These are phyloP conservation scores for Pectinophora gossypiella DNA, from an alignment of 1,140 invertebrate genomes.

Conservation along the genomic window DNA sequence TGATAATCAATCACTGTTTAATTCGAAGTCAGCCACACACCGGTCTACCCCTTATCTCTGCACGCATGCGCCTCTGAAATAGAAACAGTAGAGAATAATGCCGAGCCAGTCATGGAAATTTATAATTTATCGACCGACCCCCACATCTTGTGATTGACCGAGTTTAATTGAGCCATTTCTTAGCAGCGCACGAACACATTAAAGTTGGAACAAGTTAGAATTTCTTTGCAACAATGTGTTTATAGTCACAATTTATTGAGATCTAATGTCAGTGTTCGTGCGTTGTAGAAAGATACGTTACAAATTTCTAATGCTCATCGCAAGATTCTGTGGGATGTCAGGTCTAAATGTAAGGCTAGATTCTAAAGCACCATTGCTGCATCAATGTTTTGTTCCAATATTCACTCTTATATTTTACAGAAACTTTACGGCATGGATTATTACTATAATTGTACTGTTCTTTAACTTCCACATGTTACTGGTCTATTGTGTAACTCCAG, in stretches of 20 bases:
- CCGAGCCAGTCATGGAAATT: slow-evolving; percentile 73
- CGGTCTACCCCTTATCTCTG: slow-evolving; percentile 65
- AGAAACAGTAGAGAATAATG: slow-evolving; percentile 68
- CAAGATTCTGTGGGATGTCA: slow-evolving; percentile 8
- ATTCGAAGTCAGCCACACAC: slow-evolving; percentile 66
- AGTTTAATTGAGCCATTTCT: slow-evolving; percentile 10
- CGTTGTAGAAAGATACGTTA: no score
- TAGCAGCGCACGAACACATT: no score
- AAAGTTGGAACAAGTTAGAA: no score
- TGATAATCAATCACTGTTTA: slow-evolving; percentile 12
- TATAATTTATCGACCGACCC: slow-evolving; percentile 16
- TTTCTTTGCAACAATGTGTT: no score
- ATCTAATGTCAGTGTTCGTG: no score
- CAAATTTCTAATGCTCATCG: no score
- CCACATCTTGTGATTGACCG: background rate
- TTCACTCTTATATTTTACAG: slow-evolving; percentile 45
- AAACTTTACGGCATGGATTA: no score
- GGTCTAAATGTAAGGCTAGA: background rate
- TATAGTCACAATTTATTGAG: no score
- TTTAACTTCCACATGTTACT: no score
- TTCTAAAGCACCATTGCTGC: slow-evolving; percentile 48
- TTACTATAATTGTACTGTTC: no score
- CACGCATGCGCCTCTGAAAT: slow-evolving; percentile 73
- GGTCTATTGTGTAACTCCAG: no score
- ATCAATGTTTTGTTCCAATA: slow-evolving; percentile 45